A percentile compares a stretch with the other conserved stretches of the same genome.
phyloP scores from a whole-genome alignment of 2,888 invertebrate genomes.

The Tryphoninae sp. region DNA sequence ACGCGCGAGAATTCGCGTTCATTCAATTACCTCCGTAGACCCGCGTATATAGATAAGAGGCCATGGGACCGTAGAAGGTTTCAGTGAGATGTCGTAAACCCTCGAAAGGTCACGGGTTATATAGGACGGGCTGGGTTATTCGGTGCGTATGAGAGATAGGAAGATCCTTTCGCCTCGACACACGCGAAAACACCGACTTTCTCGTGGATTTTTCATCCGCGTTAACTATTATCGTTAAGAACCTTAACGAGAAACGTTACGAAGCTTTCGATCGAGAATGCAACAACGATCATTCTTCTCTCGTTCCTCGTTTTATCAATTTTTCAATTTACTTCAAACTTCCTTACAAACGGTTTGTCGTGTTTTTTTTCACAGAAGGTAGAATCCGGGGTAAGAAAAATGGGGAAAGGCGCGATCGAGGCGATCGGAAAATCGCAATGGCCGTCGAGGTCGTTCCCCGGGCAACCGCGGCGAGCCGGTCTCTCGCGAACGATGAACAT shows the following conservation, averaged over 20 bases:
- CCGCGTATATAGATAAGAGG: not conserved
- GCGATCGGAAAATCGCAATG: not conserved
- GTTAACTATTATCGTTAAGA: not conserved
- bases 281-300: too few species aligned
- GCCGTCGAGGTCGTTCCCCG: slow-evolving; percentile 35
- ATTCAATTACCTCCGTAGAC: not conserved
- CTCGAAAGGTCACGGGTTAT: not conserved
- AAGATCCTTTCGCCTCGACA: not conserved
- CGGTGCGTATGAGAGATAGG: not conserved
- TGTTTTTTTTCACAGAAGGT: not conserved
- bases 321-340: too few species aligned
- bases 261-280: too few species aligned
- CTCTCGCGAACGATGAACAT: not conserved
- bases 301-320: too few species aligned
- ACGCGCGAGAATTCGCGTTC: not conserved
- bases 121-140: not conserved
- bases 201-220: not conserved
- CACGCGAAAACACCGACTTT: not conserved
- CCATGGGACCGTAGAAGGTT: not conserved
- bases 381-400: not conserved
- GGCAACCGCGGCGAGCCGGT: slow-evolving; percentile 16
- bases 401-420: not conserved
- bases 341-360: too few species aligned
- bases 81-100: not conserved
- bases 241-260: too few species aligned